A percentile compares a stretch with the other conserved stretches of the same genome.
phyloP scores from a whole-genome alignment of 2,888 invertebrate genomes.

The Villa cingulata region DNA sequence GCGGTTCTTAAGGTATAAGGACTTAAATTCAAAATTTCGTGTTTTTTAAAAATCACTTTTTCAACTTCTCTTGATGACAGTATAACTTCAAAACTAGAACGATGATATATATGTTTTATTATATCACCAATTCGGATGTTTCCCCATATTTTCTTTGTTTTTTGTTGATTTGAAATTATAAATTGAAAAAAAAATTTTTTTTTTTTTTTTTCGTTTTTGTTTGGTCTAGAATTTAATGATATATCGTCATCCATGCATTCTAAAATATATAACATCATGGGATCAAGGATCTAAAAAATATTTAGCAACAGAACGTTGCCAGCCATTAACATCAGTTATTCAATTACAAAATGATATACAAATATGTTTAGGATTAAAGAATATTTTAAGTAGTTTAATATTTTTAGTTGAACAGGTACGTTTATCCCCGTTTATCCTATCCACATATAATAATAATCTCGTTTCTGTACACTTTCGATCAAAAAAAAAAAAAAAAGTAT shows the following conservation, averaged over 20 bases:
- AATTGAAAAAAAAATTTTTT: too few relatives aligned
- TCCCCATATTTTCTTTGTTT: neutral
- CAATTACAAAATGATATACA: conserved; percentile 57
- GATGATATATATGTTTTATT: neutral
- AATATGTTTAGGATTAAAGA: conserved; percentile 71
- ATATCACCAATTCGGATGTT: conserved; percentile 5
- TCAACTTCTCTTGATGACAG: too few relatives aligned
- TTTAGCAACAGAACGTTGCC: conserved; percentile 70
- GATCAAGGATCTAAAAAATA: conserved; percentile 59
- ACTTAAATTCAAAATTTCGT: too few relatives aligned
- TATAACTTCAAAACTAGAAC: too few relatives aligned
- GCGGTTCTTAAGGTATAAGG: too few relatives aligned
- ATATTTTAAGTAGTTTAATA: conserved; percentile 63
- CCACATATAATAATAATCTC: too few relatives aligned
- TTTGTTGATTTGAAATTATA: conserved; percentile 22
- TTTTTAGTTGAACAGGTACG: conserved; percentile 68
- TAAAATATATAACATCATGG: conserved; percentile 72
- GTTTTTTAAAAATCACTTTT: too few relatives aligned
- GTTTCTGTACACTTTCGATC: too few relatives aligned
- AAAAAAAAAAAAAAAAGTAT: too few relatives aligned
- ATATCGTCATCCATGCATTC: conserved; percentile 74
- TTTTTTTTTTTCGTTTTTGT: neutral
- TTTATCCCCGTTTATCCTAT: too few relatives aligned
- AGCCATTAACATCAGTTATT: conserved; percentile 55
- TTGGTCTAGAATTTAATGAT: conserved; percentile 73